Evolutionary conservation across 2,113 vertebrate species (phyloP), one percentile per base, ranked within the genome.

Genomic region (Lucifuga dentata): DNA sequence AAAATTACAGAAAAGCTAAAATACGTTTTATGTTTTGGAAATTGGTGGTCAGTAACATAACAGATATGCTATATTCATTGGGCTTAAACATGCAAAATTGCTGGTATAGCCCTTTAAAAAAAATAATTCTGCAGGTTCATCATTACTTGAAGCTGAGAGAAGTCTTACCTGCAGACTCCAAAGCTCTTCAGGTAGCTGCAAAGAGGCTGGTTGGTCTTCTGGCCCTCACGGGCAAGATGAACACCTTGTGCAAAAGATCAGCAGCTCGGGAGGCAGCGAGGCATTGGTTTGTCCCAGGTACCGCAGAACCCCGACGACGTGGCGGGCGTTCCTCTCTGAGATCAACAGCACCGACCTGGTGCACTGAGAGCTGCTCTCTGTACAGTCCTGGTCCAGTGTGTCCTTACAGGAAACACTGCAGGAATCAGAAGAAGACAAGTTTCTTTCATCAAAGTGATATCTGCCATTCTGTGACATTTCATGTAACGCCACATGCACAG

Each of bases 101-200:
- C n/a, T n/a, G n/a, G n/a, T n/a, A n/a, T n/a, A n/a, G n/a, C n/a
- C n/a, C n/a, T n/a, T n/a, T n/a, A n/a, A n/a, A n/a, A n/a, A n/a
- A n/a, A n/a, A n/a, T n/a, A n/a, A n/a, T n/a, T n/a, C n/a, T n/a
- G n/a, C n/a, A n/a, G n/a, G n/a, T n/a, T n/a, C n/a, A n/a, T n/a
- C n/a, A n/a, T n/a, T n/a, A n/a, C n/a, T n/a, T n/a, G n/a, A n/a
- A n/a, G n/a, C n/a, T n/a, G n/a, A n/a, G n/a, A n/a, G n/a, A n/a
- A n/a, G n/a, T 11, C 76, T 89, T 73, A 98, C 97, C 91, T 95
- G 94, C 97, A 98, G 83, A 93, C 88, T 32, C 97, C 97, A 40
- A 94, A 92, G 45, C 84, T 78, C 90, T 99, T 99, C 33, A 99
- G 85, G 74, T 78, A 90, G 1, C 59, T 63, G 86, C 97, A 99